Conservation (phyloP, 2,113 vertebrate genomes). For the Emberiza fucata region DNA sequence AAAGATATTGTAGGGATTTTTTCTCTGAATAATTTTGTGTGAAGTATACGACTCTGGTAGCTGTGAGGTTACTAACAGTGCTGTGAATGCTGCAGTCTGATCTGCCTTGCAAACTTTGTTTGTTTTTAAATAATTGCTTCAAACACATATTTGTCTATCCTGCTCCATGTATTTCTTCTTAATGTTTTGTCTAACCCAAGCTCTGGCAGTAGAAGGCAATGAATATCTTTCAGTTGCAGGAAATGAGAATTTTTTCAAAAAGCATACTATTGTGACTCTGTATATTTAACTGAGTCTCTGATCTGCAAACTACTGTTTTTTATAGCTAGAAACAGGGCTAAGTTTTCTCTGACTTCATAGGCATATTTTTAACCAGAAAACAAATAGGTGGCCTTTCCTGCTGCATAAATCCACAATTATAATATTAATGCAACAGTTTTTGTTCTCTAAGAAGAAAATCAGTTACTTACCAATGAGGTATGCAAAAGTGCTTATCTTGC, state of each 20-base stretch:
- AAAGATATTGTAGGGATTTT: conserved; percentile 17
- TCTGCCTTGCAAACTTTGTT: conserved; percentile 23
- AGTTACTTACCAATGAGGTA: conserved; percentile 1
- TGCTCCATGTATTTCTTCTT: conserved; percentile 49
- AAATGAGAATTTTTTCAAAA: conserved; percentile 22
- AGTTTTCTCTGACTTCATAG: not conserved
- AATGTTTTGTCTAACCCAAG: conserved; percentile 34
- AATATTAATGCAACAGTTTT: conserved; percentile 2
- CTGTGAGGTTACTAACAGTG: conserved; percentile 12
- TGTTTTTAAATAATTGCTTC: conserved; percentile 36
- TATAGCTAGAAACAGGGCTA: not conserved
- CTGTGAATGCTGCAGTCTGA: conserved; percentile 51
- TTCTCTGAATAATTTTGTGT: not conserved
- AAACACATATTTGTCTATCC: conserved; percentile 8
- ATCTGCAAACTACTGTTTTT: not conserved
- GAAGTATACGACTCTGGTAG: conserved; percentile 37
- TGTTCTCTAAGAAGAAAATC: not conserved
- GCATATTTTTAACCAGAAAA: not conserved
- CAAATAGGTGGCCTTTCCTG: not conserved
- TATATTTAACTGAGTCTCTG: not conserved
- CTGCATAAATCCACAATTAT: not conserved
- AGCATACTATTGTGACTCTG: not conserved
- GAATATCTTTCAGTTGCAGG: not conserved
- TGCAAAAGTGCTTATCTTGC: conserved; percentile 35
- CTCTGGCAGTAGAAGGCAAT: conserved; percentile 23